Evolutionary conservation across 1,140 invertebrate genomes (phyloP).

Genomic region (Cataglyphis hispanica): DNA sequence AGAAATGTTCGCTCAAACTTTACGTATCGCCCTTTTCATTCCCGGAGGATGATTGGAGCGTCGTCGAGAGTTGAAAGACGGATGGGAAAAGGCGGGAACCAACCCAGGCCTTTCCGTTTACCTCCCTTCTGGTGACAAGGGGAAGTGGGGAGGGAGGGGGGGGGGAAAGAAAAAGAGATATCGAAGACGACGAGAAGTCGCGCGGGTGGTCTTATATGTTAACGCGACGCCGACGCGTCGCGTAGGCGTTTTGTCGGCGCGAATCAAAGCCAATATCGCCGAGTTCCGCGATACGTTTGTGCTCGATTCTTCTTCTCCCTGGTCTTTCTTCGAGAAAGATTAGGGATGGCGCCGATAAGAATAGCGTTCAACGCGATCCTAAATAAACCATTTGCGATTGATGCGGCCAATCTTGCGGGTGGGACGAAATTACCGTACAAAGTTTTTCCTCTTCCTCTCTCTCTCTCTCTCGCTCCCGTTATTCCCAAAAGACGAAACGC

Average conservation of each 20-base stretch:
- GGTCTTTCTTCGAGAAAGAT: neutral
- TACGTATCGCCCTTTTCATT: slow-evolving; percentile 35
- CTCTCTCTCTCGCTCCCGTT: neutral
- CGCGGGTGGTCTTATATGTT: neutral
- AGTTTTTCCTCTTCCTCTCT: neutral
- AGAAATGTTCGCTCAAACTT: slow-evolving; percentile 14
- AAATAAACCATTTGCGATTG: slow-evolving; percentile 12
- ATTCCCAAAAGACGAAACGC: slow-evolving; percentile 18
- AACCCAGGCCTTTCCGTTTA: slow-evolving; percentile 32
- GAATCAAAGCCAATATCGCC: neutral
- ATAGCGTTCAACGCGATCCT: slow-evolving; percentile 2
- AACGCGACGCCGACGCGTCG: slow-evolving; percentile 45
- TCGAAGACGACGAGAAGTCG: neutral
- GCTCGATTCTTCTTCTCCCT: slow-evolving; percentile 7
- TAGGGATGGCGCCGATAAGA: neutral
- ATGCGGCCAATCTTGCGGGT: neutral
- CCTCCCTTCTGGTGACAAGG: neutral
- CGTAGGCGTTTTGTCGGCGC: slow-evolving; percentile 19
- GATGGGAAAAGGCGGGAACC: neutral
- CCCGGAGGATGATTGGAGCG: neutral
- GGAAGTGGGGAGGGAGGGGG: too few relatives aligned
- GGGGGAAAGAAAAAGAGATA: neutral
- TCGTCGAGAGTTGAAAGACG: slow-evolving; percentile 15
- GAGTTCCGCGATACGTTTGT: slow-evolving; percentile 30
- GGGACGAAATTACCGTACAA: neutral